Conservation (phyloP, 2,888 invertebrate species). For the Lordiphosa andalusiaca region DNA sequence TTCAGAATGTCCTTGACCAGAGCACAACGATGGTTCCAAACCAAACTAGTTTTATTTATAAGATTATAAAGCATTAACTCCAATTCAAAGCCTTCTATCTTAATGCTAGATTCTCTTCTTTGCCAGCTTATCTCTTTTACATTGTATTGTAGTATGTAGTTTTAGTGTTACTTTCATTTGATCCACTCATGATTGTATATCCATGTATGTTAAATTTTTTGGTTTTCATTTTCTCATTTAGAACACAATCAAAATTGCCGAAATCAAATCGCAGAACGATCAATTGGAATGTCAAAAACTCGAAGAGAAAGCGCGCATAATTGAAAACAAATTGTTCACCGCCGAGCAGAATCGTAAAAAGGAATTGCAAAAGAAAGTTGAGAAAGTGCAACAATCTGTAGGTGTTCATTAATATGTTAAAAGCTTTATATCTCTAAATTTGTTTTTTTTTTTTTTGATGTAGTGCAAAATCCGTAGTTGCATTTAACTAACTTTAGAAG, state of each 20-base stretch:
- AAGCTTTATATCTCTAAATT: not conserved
- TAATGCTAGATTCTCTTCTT: no score
- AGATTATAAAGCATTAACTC: no score
- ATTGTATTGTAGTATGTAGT: constrained; percentile 2
- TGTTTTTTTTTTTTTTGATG: not conserved
- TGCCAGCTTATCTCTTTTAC: no score
- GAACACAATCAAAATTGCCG: constrained; percentile 86
- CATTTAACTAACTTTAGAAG: not conserved
- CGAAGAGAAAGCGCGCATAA: constrained; percentile 86
- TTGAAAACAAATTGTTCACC: constrained; percentile 87
- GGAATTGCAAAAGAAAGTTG: constrained; percentile 92
- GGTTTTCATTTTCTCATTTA: constrained; percentile 71
- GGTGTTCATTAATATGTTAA: constrained; percentile 76
- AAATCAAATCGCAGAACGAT: constrained; percentile 84
- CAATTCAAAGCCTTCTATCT: no score
- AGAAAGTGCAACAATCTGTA: constrained; percentile 92
- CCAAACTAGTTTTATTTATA: no score
- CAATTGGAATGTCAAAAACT: constrained; percentile 83
- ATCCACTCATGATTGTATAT: constrained; percentile 41
- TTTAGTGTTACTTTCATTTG: constrained; percentile 18
- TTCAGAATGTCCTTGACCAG: no score
- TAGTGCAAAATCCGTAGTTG: not conserved
- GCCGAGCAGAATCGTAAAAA: constrained; percentile 92
- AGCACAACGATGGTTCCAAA: no score
- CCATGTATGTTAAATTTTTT: constrained; percentile 44